A percentile compares a stretch with the other conserved stretches of the same genome.
Conservation (phyloP, 2,888 invertebrate species). For the Drosophila subquinaria region DNA sequence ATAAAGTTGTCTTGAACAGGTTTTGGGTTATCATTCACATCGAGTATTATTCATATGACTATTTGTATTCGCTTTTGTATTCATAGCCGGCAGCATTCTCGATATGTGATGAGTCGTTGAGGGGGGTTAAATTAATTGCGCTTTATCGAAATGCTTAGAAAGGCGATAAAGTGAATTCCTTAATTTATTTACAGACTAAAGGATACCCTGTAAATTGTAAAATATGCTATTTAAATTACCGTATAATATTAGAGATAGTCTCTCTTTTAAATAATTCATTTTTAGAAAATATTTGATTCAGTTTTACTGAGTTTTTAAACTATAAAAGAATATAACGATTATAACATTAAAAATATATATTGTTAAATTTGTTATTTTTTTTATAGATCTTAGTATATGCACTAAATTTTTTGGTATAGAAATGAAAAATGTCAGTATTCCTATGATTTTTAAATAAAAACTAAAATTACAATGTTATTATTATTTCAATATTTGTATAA, state of each 20-base stretch:
- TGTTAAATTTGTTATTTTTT: too few species aligned
- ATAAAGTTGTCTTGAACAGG: slow-evolving; percentile 45
- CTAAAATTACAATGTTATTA: too few species aligned
- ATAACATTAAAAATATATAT: too few species aligned
- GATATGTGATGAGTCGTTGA: slow-evolving; percentile 11
- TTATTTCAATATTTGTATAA: too few species aligned
- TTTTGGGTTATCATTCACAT: slow-evolving; percentile 19
- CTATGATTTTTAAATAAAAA: too few species aligned
- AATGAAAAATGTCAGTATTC: too few species aligned
- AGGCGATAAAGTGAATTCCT: background rate
- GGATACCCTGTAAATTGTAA: slow-evolving; percentile 27
- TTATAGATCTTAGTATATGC: too few species aligned
- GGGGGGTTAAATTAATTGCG: slow-evolving; percentile 40
- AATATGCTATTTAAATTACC: background rate
- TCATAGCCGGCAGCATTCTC: slow-evolving; percentile 30
- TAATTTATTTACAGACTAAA: background rate
- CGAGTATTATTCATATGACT: slow-evolving; percentile 14
- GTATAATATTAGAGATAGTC: background rate
- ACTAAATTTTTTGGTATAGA: too few species aligned
- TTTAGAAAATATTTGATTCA: too few species aligned
- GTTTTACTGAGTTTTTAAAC: too few species aligned
- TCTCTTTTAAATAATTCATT: too few species aligned
- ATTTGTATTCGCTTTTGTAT: slow-evolving; percentile 20
- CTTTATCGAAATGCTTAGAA: slow-evolving; percentile 28
- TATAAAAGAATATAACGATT: too few species aligned